Evolutionary conservation across 2,888 invertebrate genomes (phyloP), one percentile per base, ranked within the genome.

Genomic region (Pristionchus maxplancki): DNA sequence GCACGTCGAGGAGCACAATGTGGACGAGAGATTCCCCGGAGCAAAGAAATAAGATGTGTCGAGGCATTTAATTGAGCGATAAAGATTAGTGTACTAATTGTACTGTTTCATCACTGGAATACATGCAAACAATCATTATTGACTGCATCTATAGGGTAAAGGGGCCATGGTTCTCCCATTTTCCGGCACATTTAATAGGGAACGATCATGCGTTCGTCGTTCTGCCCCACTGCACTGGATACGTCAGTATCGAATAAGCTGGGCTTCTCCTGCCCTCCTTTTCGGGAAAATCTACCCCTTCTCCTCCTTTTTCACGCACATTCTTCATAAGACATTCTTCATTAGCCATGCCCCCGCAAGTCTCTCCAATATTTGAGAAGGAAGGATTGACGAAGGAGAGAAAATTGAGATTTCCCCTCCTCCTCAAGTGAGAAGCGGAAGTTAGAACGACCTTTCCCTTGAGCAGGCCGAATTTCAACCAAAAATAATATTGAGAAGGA

Each of bases 1-100:
- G 9, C 78, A 44, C 44, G n/a, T 20, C 13, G 28, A 48, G 20
- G 40, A 40, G 17, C n/a, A 78, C 28, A 28, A 15, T 2, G 53
- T 53, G 37, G 82, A 83, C 34, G 20, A 28, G 17, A 31, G 82
- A 83, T 83, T 83, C 82, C 53, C 53, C 34, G 82, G 53, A 53
- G 82, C 82, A 3, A 78, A 78, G 44, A 44, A 78, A 78, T 78
- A 78, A 78, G 17, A 28, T 31, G 28, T 64, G 17, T 1, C 6
- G n/a, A 67, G 1, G 28, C 13, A 28, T n/a, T n/a, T 44, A 28
- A 58, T 78, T 78, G 48, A 78, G 17, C 20, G 78, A 78, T 78
- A 78, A 78, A 78, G 44, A 78, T 78, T 78, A 78, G 78, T 71
- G 62, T 64, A 5, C 62, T 64, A 58, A 24, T 11, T 44, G 11